These are phyloP conservation scores for Calonectris borealis DNA, from an alignment of 2,113 vertebrate genomes.

Conservation along the genomic window DNA sequence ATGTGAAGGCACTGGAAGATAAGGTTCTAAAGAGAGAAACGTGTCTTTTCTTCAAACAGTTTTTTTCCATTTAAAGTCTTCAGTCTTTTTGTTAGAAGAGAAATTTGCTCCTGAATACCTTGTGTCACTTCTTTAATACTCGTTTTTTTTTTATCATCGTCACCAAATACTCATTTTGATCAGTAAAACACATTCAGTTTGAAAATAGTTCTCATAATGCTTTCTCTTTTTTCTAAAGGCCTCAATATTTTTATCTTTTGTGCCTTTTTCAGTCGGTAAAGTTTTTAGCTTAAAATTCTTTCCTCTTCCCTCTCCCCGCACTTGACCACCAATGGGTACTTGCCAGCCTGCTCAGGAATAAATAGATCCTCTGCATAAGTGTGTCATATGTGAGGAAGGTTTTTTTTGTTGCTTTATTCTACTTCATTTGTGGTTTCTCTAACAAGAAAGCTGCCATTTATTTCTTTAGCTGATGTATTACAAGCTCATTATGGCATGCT, in stretches of 20 bases:
- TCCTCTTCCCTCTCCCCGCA: neutral
- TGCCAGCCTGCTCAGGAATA: neutral
- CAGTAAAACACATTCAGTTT: neutral
- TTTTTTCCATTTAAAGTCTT: neutral
- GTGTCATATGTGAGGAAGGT: neutral
- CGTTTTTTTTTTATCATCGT: fast-evolving
- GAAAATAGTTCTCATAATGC: neutral
- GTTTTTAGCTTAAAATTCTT: neutral
- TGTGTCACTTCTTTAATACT: neutral
- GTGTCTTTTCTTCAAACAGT: neutral
- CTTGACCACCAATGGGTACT: neutral
- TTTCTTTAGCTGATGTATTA: neutral
- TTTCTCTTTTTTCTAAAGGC: neutral
- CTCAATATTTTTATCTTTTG: neutral
- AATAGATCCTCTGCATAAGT: neutral
- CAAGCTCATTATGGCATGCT: neutral
- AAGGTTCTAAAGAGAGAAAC: neutral
- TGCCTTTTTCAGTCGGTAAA: neutral
- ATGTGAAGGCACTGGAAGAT: neutral
- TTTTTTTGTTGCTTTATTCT: neutral
- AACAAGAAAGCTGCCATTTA: neutral
- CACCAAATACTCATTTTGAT: neutral
- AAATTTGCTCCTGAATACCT: neutral
- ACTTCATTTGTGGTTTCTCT: neutral
- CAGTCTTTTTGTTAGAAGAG: neutral